These are phyloP conservation scores for Drosophila pseudoananassae DNA, from an alignment of 1,140 invertebrate species.

Conservation along the genomic window DNA sequence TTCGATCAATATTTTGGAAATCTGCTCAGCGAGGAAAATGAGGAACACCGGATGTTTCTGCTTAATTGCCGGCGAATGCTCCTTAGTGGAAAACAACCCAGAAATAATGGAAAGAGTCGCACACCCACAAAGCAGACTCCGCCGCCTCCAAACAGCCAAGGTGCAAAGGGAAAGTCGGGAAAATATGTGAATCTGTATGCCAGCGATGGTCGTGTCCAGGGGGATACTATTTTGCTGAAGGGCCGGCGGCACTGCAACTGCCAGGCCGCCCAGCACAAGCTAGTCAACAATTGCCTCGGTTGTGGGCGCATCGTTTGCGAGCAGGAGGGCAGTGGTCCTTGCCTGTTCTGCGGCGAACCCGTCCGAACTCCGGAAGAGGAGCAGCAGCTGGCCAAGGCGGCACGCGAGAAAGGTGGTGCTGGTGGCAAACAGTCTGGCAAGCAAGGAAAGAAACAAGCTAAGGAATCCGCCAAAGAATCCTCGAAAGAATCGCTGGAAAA, in stretches of 20 bases:
- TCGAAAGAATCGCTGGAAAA: conserved; percentile 85
- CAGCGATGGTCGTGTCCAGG: conserved; percentile 88
- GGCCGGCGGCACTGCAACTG: conserved; percentile 95
- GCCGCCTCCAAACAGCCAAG: background rate
- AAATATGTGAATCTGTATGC: conserved; percentile 92
- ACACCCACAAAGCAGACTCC: conserved; percentile 24
- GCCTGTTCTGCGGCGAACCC: conserved; percentile 94
- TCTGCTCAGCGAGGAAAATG: conserved; percentile 87
- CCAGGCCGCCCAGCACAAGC: conserved; percentile 94
- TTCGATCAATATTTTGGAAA: conserved; percentile 89
- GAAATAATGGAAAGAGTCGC: conserved; percentile 61
- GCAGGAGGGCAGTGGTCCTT: conserved; percentile 98
- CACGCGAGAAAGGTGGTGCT: background rate
- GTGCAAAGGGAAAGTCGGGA: conserved; percentile 87
- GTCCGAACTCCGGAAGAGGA: conserved; percentile 90
- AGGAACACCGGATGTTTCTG: conserved; percentile 88
- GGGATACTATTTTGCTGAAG: conserved; percentile 88
- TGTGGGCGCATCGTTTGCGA: conserved; percentile 98
- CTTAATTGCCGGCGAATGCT: conserved; percentile 86
- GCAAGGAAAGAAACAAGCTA: conserved; percentile 12
- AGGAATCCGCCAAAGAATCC: conserved; percentile 32
- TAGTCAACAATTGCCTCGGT: conserved; percentile 96
- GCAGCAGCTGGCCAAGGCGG: conserved; percentile 40
- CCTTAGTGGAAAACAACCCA: conserved; percentile 84
- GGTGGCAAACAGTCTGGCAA: conserved; percentile 8